Evolutionary conservation across 2,888 invertebrate species (phyloP), one percentile per base, ranked within the genome.

Genomic region (Polyommatus iphigenia): DNA sequence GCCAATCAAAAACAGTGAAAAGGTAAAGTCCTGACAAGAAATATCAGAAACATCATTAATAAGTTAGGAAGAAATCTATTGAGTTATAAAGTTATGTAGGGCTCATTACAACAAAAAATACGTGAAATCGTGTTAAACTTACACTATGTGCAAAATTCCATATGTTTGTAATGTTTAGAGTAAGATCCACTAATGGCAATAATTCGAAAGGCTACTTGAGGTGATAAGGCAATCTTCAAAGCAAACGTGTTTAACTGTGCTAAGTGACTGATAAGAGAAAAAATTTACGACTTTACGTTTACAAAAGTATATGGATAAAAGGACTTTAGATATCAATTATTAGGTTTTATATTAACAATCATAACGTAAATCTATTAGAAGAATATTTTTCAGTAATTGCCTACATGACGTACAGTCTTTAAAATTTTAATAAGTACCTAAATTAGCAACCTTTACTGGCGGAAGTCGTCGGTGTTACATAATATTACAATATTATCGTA

Each of bases 181-280:
- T 67, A 20, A 24, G 5, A 67, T 67, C 29, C 67, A 67, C 67
- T 67, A 5, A 67, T 29, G 5, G 29, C 6, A 32, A 67, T 67
- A 15, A 32, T 29, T 67, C 29, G 29, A 67, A 67, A 29, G 15
- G 67, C 67, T 32, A 67, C 29, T 67, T 67, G 29, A 67, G 29
- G 15, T 32, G 67, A 67, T 67, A 67, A 32, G 29, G 29, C 29
- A 67, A 67, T 67, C 67, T 67, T 67, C 67, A 67, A 29, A 67
- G 67, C 29, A 29, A 32, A 67, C 15, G 15, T 4, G 6, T 67
- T 29, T 24, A 24, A 24, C 32, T 18, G 67, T 67, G 67, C 29
- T 32, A 32, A 67, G 67, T 67, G 67, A 67, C 67, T 29, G 67
- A 67, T 67, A 67, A 67, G 29, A 29, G 29, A 29, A 67, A 5